Evolutionary conservation across 2,888 invertebrate species (phyloP), one percentile per base, ranked within the genome.

Genomic region (Rhamphomyia laevipes): DNA sequence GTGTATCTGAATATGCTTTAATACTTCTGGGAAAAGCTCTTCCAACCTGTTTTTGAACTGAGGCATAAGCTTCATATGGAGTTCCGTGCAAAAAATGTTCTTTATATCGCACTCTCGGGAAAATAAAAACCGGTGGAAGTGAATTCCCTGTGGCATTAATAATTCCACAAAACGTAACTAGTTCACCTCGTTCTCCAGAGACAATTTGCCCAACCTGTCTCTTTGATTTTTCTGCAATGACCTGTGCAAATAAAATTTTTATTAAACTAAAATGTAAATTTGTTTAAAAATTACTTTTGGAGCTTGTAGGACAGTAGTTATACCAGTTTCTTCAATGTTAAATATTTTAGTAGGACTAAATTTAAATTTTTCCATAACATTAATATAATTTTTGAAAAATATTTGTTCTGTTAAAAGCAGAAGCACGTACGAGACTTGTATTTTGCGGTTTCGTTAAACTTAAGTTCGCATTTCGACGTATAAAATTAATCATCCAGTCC

Each of bases 121-220:
- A 45, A 23, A 45, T 35, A 38, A 38, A 38, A 37, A 30, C 10
- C 45, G 18, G 23, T 27, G 12, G 38, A n/a, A n/a, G n/a, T n/a
- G n/a, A n/a, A n/a, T n/a, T n/a, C n/a, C n/a, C n/a, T n/a, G n/a
- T n/a, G n/a, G 23, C 35, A 23, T 45, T 45, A 30, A 30, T 30
- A 9, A 30, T 30, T 23, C 45, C 15, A 31, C 51, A 45, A 16
- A 55, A 46, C 13, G 56, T 57, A 5, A 56, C 53, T 7, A 56
- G 33, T 23, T 54, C 52, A 27, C 54, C 54, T 45, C 55, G 46
- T 52, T 59, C 56, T 7, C 50, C 55, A 13, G 55, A 59, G 7
- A 55, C 55, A 23, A 55, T 49, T 47, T 51, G 38, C 10, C 13
- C 4, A 15, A 4, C 15, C 5, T n/a, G n/a, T n/a, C n/a, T n/a